Percentiles rank a stretch among this genome's conserved stretches.
Evolutionary conservation across 2,113 vertebrate genomes (phyloP).

Genomic region (Xenopus laevis): DNA sequence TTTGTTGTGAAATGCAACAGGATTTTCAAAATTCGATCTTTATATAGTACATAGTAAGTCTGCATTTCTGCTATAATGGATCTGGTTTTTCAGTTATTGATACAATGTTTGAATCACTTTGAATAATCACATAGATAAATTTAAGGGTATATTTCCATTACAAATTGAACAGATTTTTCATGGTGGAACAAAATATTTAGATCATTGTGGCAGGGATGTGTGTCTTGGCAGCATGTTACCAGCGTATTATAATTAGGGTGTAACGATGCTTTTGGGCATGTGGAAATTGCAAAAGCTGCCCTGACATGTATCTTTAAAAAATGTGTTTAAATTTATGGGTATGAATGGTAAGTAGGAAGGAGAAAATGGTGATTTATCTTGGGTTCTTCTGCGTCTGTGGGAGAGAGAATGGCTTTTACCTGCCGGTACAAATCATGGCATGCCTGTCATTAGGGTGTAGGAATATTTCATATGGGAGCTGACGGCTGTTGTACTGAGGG

Average conservation of each 20-base stretch:
- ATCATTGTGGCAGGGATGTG: too few relatives aligned
- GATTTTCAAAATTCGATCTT: too few relatives aligned
- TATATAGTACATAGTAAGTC: too few relatives aligned
- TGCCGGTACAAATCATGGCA: conserved; percentile 25
- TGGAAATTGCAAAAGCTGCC: conserved; percentile 12
- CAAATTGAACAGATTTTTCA: too few relatives aligned
- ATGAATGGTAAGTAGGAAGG: not conserved
- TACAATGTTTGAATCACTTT: too few relatives aligned
- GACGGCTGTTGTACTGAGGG: not conserved
- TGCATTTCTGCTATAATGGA: too few relatives aligned
- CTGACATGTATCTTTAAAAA: conserved; percentile 18
- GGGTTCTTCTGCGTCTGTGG: not conserved
- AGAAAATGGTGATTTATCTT: conserved; percentile 12
- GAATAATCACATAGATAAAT: too few relatives aligned
- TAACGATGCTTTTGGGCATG: conserved; percentile 6
- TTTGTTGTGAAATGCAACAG: too few relatives aligned
- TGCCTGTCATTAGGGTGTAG: not conserved
- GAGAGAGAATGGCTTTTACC: conserved; percentile 12
- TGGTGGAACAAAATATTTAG: too few relatives aligned
- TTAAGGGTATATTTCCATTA: too few relatives aligned
- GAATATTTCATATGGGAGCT: conserved; percentile 4
- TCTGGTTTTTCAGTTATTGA: too few relatives aligned
- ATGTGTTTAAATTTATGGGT: conserved; percentile 35
- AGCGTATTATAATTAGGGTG: not conserved
- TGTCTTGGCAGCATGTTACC: too few relatives aligned